A percentile compares a stretch with the other conserved stretches of the same genome.
These are phyloP conservation scores for Aquatica leii DNA, from an alignment of 2,888 invertebrate genomes.

Conservation along the genomic window DNA sequence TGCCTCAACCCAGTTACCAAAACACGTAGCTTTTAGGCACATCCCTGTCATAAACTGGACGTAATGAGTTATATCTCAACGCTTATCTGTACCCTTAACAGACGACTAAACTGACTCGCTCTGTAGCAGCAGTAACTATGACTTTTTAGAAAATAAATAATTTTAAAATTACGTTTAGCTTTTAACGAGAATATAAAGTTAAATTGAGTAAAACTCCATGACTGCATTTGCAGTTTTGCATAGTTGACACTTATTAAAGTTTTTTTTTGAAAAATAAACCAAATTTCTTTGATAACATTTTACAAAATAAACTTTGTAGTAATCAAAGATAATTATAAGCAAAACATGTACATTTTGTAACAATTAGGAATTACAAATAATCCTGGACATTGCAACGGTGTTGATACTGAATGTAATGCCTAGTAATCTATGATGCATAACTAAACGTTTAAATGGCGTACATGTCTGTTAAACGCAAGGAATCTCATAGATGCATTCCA, in stretches of 20 bases:
- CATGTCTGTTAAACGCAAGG: slow-evolving; percentile 20
- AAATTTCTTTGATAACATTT: slow-evolving; percentile 23
- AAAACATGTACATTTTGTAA: slow-evolving; percentile 16
- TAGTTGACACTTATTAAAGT: slow-evolving; percentile 25
- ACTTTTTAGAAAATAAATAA: slow-evolving; percentile 33
- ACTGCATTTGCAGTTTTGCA: slow-evolving; percentile 28
- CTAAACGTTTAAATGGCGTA: slow-evolving; percentile 28
- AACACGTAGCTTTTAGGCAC: slow-evolving; percentile 37
- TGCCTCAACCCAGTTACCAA: slow-evolving; percentile 33
- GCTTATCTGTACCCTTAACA: slow-evolving; percentile 46
- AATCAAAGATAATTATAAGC: slow-evolving; percentile 5
- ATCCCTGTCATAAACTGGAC: slow-evolving; percentile 50
- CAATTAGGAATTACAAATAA: slow-evolving; percentile 32
- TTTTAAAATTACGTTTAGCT: slow-evolving; percentile 21
- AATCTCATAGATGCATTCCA: slow-evolving; percentile 24
- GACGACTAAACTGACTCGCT: slow-evolving; percentile 44
- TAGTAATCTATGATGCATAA: slow-evolving; percentile 33
- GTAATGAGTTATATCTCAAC: slow-evolving; percentile 52
- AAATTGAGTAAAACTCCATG: slow-evolving; percentile 26
- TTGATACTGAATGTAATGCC: slow-evolving; percentile 34
- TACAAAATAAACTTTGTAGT: slow-evolving; percentile 9
- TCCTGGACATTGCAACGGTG: slow-evolving; percentile 28
- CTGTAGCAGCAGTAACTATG: slow-evolving; percentile 20
- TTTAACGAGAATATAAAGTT: slow-evolving; percentile 17
- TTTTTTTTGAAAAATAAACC: slow-evolving; percentile 17